Base-by-base conservation (phyloP, 1,140 invertebrate genomes). In the Papilio aristodemus region DNA sequence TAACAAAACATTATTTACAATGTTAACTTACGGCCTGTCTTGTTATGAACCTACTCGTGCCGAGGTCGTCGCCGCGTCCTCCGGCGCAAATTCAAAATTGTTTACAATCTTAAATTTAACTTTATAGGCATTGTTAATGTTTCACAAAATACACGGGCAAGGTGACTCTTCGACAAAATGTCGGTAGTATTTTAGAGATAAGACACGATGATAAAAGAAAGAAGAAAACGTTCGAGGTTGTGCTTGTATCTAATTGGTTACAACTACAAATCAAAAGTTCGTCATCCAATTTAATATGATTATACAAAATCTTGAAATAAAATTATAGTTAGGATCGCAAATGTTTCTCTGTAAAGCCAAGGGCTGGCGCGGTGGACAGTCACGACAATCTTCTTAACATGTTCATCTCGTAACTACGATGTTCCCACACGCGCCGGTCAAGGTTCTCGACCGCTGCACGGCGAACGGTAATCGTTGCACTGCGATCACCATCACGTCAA, bases 351-450 rank as follows among this genome's bases (percentile, higher is more conserved):
- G 14, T n/a, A 14, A 41, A 14, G 17, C 19, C 57, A 59, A 8
- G 32, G 25, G 1, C 13, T n/a, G n/a, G n/a, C n/a, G n/a, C n/a
- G n/a, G n/a, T n/a, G n/a, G n/a, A 14, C 39, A 9, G 13, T 32
- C 57, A 59, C 25, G 13, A 36, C 25, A 19, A 62, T 38, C 17
- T 36, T n/a, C 38, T 38, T 38, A 0, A 62, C n/a, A 37, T 11
- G 59, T 62, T 32, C 57, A 36, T 36, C 13, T 59, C 9, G 6
- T 59, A 32, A 14, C 6, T 14, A 7, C n/a, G 11, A 14, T 59
- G 25, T 59, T 39, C 59, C n/a, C 59, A 62, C 46, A 50, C 58
- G 58, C 58, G 14, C 14, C 36, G 58, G 58, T 60, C 58, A 60
- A 60, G 58, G 58, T 17, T 22, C 36, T 14, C 58, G n/a, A 4